Base-by-base conservation (phyloP, 2,797 vertebrate genomes). In the Monodelphis domestica region DNA sequence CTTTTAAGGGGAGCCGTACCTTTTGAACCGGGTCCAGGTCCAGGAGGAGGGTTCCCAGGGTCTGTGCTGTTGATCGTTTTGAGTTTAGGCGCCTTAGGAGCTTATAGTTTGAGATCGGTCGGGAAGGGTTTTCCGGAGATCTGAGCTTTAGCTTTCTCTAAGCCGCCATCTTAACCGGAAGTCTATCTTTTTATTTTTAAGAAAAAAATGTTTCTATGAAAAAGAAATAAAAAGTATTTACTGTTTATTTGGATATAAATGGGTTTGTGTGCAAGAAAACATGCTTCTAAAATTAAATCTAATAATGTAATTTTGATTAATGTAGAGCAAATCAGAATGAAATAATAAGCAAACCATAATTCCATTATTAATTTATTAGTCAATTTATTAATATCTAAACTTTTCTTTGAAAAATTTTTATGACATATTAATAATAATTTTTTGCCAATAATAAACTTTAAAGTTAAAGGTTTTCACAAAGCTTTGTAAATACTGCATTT, bases 391-490 rank as follows among this genome's bases (percentile, higher is more conserved):
- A 88, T 87, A 17, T 63, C 5, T 89, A 15, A 26, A 94, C 4
- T 5, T 0, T 53, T 38, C 15, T 56, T 84, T 28, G 59, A 91
- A 50, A 63, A 93, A 30, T 89, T 5, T 94, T 90, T 91, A 26
- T 57, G 14, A 38, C 14, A 33, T 70, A 91, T 51, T 53, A 84
- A 14, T 28, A 93, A 94, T 91, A 95, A 87, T 15, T 5, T 87
- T 93, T 94, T 94, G 4, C 12, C 28, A 88, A 14, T 93, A 88
- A 91, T 92, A 56, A 53, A 28, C 91, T 89, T 88, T 92, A 30
- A 94, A 70, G 89, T 84, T 87, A 56, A 91, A 57, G 54, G 29
- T 33, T 50, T 90, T 57, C 50, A 70, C 21, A 12, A 51, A 10
- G 6, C 1, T 90, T 84, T 24, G 78, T 53, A 14, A 91, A 91